Evolutionary conservation across 2,888 invertebrate genomes (phyloP).

Genomic region (Ariolimax columbianus): DNA sequence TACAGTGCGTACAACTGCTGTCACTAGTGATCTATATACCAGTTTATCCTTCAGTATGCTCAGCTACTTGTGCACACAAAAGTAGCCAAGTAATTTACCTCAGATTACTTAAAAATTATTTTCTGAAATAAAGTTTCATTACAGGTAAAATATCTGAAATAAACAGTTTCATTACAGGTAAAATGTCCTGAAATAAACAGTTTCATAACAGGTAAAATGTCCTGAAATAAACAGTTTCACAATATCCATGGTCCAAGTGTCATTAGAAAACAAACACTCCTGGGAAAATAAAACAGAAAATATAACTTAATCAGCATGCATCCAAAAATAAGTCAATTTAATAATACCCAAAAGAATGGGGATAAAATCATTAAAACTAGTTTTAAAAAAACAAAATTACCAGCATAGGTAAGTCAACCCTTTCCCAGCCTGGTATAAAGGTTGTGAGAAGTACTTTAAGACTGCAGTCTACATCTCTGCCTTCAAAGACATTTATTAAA

Average conservation of each 20-base stretch:
- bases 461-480: no score
- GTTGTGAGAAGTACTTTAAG: no score
- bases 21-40: no score
- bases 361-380: constrained; percentile 11
- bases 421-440: neutral
- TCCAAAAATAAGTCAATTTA: constrained; percentile 12
- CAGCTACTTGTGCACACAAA: no score
- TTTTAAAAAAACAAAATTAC: constrained; percentile 16
- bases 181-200: neutral
- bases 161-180: neutral
- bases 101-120: no score
- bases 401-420: neutral
- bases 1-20: no score
- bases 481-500: no score
- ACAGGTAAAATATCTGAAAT: no score
- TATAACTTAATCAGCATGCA: constrained; percentile 18
- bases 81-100: no score
- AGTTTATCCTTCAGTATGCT: no score
- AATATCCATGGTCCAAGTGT: constrained; percentile 6
- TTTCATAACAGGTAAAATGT: neutral
- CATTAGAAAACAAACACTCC: neutral
- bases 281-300: constrained; percentile 3
- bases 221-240: neutral
- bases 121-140: no score
- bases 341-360: neutral